These are phyloP conservation scores for Lineus longissimus DNA, from an alignment of 1,140 invertebrate genomes.

Conservation along the genomic window DNA sequence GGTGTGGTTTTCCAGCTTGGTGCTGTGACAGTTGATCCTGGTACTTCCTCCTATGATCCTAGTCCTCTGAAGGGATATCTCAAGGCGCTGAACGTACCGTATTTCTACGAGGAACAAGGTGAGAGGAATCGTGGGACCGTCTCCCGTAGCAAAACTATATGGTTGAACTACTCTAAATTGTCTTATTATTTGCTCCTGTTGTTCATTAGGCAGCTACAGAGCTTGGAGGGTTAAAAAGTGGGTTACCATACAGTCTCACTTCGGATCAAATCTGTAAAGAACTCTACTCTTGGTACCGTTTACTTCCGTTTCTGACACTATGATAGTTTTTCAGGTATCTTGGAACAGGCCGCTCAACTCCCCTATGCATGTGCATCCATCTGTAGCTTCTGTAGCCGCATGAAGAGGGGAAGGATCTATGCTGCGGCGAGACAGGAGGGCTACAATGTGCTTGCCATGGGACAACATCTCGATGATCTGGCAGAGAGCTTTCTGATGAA, in stretches of 20 bases:
- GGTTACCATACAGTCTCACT: too few species aligned
- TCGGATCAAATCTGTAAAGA: too few species aligned
- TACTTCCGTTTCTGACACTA: too few species aligned
- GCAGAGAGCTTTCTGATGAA: slow-evolving; percentile 79
- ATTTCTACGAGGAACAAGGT: slow-evolving; percentile 69
- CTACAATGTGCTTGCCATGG: slow-evolving; percentile 81
- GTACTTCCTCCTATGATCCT: slow-evolving; percentile 64
- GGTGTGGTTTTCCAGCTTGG: slow-evolving; percentile 73
- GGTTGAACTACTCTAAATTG: too few species aligned
- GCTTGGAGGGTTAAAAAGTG: too few species aligned
- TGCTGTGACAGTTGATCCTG: slow-evolving; percentile 70
- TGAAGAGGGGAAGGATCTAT: slow-evolving; percentile 72
- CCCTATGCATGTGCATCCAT: slow-evolving; percentile 58
- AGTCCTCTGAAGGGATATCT: slow-evolving; percentile 67
- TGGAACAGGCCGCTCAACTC: slow-evolving; percentile 54
- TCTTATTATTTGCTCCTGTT: too few species aligned
- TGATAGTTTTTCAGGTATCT: slow-evolving; percentile 54
- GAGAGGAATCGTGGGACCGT: slow-evolving; percentile 20
- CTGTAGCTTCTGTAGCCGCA: slow-evolving; percentile 63
- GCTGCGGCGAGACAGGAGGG: slow-evolving; percentile 68
- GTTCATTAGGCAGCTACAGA: too few species aligned
- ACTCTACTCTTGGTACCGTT: too few species aligned
- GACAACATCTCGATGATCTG: slow-evolving; percentile 82
- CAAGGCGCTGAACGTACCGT: slow-evolving; percentile 64
- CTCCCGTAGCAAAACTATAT: too few species aligned